Conservation (phyloP, 1,140 invertebrate species). For the Mycetomoellerius zeteki region DNA sequence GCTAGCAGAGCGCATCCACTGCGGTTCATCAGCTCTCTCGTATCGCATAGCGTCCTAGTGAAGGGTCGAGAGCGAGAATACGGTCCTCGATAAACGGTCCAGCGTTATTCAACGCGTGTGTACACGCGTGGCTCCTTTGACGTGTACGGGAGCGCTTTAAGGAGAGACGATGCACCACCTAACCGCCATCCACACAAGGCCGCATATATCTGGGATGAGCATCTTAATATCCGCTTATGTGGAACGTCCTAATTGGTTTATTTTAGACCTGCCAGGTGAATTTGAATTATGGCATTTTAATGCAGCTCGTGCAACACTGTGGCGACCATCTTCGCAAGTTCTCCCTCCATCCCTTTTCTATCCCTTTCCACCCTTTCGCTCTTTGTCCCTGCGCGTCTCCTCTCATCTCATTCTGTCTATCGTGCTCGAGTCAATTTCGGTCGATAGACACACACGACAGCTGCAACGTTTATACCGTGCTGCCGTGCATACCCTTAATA, state of each 20-base stretch:
- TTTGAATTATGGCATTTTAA: slow-evolving; percentile 75
- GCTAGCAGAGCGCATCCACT: slow-evolving; percentile 4
- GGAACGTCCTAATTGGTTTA: slow-evolving; percentile 71
- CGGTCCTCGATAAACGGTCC: slow-evolving; percentile 34
- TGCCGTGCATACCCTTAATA: slow-evolving; percentile 79
- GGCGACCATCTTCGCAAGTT: slow-evolving; percentile 34
- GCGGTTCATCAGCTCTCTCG: slow-evolving; percentile 25
- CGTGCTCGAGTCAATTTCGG: slow-evolving; percentile 73
- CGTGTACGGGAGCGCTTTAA: slow-evolving; percentile 9
- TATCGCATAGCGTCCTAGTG: background rate
- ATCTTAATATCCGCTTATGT: slow-evolving; percentile 73
- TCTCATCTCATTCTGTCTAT: slow-evolving; percentile 46
- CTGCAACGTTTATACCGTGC: slow-evolving; percentile 74
- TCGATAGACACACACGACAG: slow-evolving; percentile 76
- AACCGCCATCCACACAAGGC: background rate
- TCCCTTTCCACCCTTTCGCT: background rate
- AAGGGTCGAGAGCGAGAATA: slow-evolving; percentile 26
- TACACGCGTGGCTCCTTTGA: slow-evolving; percentile 48
- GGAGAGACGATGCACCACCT: slow-evolving; percentile 39
- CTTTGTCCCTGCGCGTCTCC: slow-evolving; percentile 3
- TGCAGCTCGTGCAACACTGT: slow-evolving; percentile 27
- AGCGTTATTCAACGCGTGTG: slow-evolving; percentile 47
- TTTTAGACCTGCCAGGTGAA: slow-evolving; percentile 67
- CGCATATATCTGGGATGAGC: slow-evolving; percentile 53
- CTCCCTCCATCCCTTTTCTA: background rate